Base-by-base conservation (phyloP, 2,113 vertebrate species). In the Aplodontia rufa region DNA sequence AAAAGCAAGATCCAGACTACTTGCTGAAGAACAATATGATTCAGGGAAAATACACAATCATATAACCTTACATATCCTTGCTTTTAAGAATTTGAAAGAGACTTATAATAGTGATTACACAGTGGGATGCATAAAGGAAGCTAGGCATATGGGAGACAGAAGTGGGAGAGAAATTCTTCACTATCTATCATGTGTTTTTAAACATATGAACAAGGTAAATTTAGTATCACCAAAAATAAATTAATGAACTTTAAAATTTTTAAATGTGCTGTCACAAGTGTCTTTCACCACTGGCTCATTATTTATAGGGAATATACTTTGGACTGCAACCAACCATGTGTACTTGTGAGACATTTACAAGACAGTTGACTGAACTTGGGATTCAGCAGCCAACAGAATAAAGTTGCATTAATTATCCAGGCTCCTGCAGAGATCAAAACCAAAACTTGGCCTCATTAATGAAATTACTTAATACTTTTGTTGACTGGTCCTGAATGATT, bases 211-310 rank as follows among this genome's bases (percentile, higher is more conserved):
- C 30, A 51, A 66, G 35, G 19, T 94, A 91, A 64, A 86, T 86
- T 80, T 69, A 58, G 4, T 55, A 90, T 78, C 20, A 58, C 45
- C 66, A 87, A 96, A 96, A 88, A 88, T 66, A 96, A 96, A 87
- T 75, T 68, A 91, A 87, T 79, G 72, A 68, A 93, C 90, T 87
- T 95, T 53, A 45, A 68, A 90, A 92, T 68, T 69, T 17, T 64
- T 74, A 96, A 91, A 16, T 82, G 8, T 19, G 45, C 62, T 91
- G 17, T 83, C 86, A 64, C 47, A 79, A 78, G 30, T 58, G 62
- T 75, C 81, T 76, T 62, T 81, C 51, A 49, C 12, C 66, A 40
- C 2, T 90, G 71, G 76, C 20, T 91, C 28, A 32, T 58, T 90
- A 68, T 90, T 87, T 66, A 79, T 24, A 83, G 49, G 22, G 86